Base-by-base conservation (phyloP, 2,113 vertebrate genomes). In the Ailuropoda melanoleuca region DNA sequence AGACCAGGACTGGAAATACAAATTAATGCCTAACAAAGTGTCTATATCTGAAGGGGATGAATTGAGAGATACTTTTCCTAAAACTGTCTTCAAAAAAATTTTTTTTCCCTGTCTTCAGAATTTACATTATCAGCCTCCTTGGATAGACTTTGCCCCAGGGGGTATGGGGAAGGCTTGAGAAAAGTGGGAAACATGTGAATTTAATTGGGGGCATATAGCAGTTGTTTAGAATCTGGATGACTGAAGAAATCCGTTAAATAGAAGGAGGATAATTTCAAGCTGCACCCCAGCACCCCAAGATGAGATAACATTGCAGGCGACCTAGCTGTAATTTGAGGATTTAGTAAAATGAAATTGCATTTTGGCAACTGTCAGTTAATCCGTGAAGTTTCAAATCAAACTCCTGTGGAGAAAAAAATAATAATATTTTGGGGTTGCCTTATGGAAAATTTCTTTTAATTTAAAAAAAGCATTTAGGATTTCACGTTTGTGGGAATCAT, bases 401-500 rank as follows among this genome's bases (percentile, higher is more conserved):
- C n/a, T 39, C 26, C 84, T 21, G 24, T 56, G 13, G 43, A 84
- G 34, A 62, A 75, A 68, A 85, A 92, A 31, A 70, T 34, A 48
- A 26, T 74, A 29, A 83, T 26, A n/a, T 56, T 75, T 75, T 29
- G 29, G 17, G 29, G 8, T 56, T 62, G 12, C 21, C 10, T 50
- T 88, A 55, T 78, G 23, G 55, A 86, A 26, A 88, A 58, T 43
- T 60, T 84, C 74, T 31, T 72, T 29, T 86, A 31, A 50, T 64
- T 92, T 12, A 88, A 77, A 56, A 72, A 91, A 60, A 37, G 0
- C 8, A 26, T 21, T 48, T 66, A 14, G 26, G 17, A 55, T 83
- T 94, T 96, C 50, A 72, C n/a, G 62, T 88, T 62, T 78, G 48
- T 95, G 48, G 95, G 48, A 95, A 64, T 82, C 64, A 46, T 80